A percentile compares a stretch with the other conserved stretches of the same genome.
Evolutionary conservation across 2,113 vertebrate genomes (phyloP).

Genomic region (Irena cyanogastra): DNA sequence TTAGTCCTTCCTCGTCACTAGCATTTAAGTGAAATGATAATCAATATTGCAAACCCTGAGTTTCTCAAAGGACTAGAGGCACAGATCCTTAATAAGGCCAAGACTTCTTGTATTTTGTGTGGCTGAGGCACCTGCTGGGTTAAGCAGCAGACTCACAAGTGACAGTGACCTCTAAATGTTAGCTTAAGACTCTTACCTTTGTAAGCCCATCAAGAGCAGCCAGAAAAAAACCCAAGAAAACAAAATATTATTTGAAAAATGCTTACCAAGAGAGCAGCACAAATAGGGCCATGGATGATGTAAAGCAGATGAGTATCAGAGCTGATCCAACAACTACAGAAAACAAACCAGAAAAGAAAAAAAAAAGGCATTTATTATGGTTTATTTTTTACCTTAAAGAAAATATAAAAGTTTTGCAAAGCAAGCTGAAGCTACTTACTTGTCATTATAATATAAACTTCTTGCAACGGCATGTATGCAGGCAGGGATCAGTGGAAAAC

Average conservation of each 20-base stretch:
- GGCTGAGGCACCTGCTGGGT: background rate
- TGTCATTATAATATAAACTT: conserved; percentile 94
- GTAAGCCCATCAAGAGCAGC: background rate
- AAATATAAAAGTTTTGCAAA: background rate
- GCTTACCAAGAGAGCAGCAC: conserved; percentile 91
- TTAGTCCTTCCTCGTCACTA: background rate
- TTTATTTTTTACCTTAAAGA: background rate
- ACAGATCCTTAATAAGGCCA: background rate
- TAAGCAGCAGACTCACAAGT: background rate
- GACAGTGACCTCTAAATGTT: background rate
- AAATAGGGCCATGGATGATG: conserved; percentile 96
- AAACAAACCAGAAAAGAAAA: background rate
- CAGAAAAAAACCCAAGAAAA: background rate
- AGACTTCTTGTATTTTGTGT: background rate
- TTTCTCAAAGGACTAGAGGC: background rate
- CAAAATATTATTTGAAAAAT: background rate
- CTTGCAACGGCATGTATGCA: conserved; percentile 90
- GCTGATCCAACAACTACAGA: conserved; percentile 93
- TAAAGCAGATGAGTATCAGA: conserved; percentile 95
- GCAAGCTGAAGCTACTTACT: conserved; percentile 76
- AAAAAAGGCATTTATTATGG: background rate
- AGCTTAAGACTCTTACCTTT: background rate
- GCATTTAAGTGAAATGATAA: background rate
- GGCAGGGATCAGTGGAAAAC: conserved; percentile 93
- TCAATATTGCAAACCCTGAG: background rate